These are phyloP conservation scores for Scylla paramamosain DNA, from an alignment of 1,140 invertebrate genomes.

Conservation along the genomic window DNA sequence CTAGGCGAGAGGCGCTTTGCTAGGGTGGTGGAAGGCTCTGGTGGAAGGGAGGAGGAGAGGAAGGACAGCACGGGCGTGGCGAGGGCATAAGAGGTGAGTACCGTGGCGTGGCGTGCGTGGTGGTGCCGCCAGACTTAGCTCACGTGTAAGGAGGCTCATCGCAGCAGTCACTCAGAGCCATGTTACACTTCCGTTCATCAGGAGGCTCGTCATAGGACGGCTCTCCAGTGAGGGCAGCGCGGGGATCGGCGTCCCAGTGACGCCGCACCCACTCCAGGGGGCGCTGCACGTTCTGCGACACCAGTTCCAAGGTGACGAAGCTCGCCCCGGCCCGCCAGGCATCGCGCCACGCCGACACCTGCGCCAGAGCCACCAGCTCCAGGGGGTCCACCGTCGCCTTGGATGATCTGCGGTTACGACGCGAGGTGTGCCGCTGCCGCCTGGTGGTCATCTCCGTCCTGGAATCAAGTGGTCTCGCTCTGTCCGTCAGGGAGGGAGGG, in stretches of 20 bases:
- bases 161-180: not conserved
- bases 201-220: not conserved
- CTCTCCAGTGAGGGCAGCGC: not conserved
- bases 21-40: not conserved
- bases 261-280: conserved; percentile 66
- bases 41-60: not conserved
- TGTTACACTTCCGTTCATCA: not conserved
- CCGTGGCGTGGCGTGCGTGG: not conserved
- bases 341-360: conserved; percentile 70
- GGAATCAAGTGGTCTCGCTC: conserved; percentile 63
- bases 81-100: not conserved
- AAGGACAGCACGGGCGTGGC: not conserved
- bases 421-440: not conserved
- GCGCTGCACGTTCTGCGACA: conserved; percentile 57
- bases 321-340: conserved; percentile 66
- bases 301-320: conserved; percentile 72
- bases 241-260: conserved; percentile 67
- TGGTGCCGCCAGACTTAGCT: not conserved
- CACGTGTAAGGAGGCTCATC: not conserved
- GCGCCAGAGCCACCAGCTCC: conserved; percentile 67
- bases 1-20: not conserved
- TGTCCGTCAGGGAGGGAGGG: conserved; percentile 40
- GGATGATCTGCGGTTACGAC: not conserved
- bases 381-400: not conserved
- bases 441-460: conserved; percentile 42